Evolutionary conservation across 2,888 invertebrate genomes (phyloP).

Genomic region (Torymus auratus): DNA sequence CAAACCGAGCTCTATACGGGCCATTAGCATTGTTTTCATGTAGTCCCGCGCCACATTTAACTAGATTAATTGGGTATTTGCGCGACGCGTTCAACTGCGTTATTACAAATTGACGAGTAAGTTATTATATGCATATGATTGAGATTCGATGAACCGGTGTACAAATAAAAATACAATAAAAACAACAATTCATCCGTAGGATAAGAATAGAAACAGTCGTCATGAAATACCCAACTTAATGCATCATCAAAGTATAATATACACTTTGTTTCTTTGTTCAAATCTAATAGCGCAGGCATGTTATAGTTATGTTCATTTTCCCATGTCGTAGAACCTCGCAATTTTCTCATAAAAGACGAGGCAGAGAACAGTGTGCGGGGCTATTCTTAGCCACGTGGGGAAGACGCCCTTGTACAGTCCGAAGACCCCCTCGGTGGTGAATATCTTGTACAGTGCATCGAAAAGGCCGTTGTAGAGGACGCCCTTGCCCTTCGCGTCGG

Average conservation of each 20-base stretch:
- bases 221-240: too few species aligned
- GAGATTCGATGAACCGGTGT: too few species aligned
- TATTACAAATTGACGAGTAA: too few species aligned
- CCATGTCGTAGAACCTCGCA: constrained; percentile 69
- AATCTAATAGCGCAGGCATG: too few species aligned
- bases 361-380: constrained; percentile 92
- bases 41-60: not conserved
- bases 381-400: constrained; percentile 91
- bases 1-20: not conserved
- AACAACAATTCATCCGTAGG: too few species aligned
- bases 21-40: constrained; percentile 21
- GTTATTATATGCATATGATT: too few species aligned
- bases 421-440: constrained; percentile 84
- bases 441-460: constrained; percentile 88
- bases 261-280: too few species aligned
- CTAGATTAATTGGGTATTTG: not conserved
- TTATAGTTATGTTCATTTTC: not conserved
- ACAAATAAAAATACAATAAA: too few species aligned
- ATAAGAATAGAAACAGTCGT: too few species aligned
- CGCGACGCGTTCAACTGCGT: too few species aligned
- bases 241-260: too few species aligned
- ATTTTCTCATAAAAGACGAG: constrained; percentile 92
- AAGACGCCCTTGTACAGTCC: constrained; percentile 95
- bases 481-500: constrained; percentile 63
- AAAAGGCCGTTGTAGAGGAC: constrained; percentile 83